These are phyloP conservation scores for Nipponia nippon DNA, from an alignment of 2,113 vertebrate genomes.

Conservation along the genomic window DNA sequence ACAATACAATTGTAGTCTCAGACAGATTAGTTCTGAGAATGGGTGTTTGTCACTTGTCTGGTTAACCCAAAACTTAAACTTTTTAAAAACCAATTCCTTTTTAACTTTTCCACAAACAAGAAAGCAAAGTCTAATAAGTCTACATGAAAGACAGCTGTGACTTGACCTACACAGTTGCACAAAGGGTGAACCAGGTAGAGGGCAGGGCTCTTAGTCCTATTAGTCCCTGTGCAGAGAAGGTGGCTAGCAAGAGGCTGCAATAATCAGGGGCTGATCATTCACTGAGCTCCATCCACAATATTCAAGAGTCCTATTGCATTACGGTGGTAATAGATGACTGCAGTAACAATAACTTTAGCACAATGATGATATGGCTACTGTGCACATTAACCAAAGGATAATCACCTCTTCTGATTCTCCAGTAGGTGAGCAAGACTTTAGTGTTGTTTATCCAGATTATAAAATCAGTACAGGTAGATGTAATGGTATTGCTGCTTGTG, in stretches of 20 bases:
- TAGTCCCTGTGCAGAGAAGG: background rate
- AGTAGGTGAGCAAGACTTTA: background rate
- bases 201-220: background rate
- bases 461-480: background rate
- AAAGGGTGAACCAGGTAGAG: background rate
- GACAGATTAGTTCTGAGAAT: background rate
- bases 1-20: background rate
- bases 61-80: background rate
- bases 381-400: background rate
- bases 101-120: background rate
- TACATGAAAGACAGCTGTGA: background rate
- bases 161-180: background rate
- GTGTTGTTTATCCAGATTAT: background rate
- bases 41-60: background rate
- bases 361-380: background rate
- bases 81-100: background rate
- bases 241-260: background rate
- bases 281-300: background rate
- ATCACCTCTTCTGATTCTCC: background rate
- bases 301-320: background rate
- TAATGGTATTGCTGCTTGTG: background rate
- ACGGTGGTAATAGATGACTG: background rate
- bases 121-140: background rate
- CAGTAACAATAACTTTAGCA: background rate
- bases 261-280: background rate